Evolutionary conservation across 2,113 vertebrate genomes (phyloP), one percentile per base, ranked within the genome.

Genomic region (Phodopus roborovskii): DNA sequence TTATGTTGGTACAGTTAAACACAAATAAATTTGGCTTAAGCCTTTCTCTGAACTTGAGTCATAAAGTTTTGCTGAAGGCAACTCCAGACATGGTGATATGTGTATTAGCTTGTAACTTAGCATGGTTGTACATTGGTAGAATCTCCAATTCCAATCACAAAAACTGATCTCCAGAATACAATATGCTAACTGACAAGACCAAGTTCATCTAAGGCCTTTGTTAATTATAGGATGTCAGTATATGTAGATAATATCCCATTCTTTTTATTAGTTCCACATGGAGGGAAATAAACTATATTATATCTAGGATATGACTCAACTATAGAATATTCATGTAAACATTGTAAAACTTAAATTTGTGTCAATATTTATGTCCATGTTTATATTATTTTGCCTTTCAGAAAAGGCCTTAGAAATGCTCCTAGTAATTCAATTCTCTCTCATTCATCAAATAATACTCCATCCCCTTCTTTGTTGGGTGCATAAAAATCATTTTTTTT

Each of bases 141-240:
- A 28, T 81, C 15, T 81, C 39, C 36, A 39, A 73, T 39, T 16
- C 33, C 3, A 50, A 24, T 64, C 33, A 64, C 4, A 26, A 42
- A 33, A 64, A 4, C 0, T 19, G 56, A 56, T 22, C 12, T 53
- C 11, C 7, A 64, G 24, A 22, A 5, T 62, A 50, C 7, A 74
- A 22, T 12, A 6, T 70, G 39, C 30, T 66, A 60, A 20, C 1
- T 50, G 85, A 81, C 0, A n/a, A 81, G 62, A n/a, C 2, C 1
- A 17, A 13, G 33, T 48, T n/a, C 8, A 78, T 7, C 11, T 6
- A 12, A 74, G 10, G 33, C 1, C 20, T 22, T 60, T 64, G 42
- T 6, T 24, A 81, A n/a, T 12, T 0, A 0, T 20, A 28, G 15
- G 7, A 20, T 13, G 2, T 58, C 20, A 81, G 16, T 13, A 3